A percentile compares a stretch with the other conserved stretches of the same genome.
Evolutionary conservation across 1,140 invertebrate species (phyloP).

Genomic region (Rhyzopertha dominica): DNA sequence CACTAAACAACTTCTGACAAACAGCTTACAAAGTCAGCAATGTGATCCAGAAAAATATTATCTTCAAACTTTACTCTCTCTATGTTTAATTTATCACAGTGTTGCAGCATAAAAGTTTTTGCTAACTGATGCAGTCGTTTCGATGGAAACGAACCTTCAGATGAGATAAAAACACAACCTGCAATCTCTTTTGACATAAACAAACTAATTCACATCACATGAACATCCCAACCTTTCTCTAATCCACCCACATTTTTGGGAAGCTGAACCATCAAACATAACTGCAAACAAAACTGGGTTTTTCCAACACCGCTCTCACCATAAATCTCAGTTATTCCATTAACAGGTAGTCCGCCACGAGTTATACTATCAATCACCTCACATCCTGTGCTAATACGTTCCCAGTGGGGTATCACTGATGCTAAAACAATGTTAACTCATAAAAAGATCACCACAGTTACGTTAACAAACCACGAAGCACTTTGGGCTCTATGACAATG

Average conservation of each 20-base stretch:
- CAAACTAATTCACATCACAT: conserved; percentile 1
- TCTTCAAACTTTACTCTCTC: conserved; percentile 40
- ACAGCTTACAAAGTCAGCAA: conserved; percentile 53
- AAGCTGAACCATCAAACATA: conserved; percentile 49
- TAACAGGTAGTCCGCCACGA: conserved; percentile 65
- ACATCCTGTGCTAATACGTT: conserved; percentile 57
- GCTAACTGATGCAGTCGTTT: conserved; percentile 56
- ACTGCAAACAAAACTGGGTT: conserved; percentile 77
- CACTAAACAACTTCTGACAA: too few species aligned
- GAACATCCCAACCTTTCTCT: conserved; percentile 29
- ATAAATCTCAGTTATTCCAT: conserved; percentile 76
- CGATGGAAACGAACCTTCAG: conserved; percentile 70
- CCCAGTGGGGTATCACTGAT: conserved; percentile 33
- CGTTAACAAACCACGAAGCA: background rate
- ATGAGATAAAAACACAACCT: conserved; percentile 71
- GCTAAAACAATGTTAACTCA: conserved; percentile 14
- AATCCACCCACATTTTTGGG: conserved; percentile 35
- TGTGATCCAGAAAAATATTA: conserved; percentile 39
- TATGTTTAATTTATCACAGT: conserved; percentile 39
- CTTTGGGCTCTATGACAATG: background rate
- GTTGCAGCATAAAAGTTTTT: conserved; percentile 34
- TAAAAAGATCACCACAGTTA: background rate
- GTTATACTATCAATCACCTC: conserved; percentile 54
- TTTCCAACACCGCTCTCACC: conserved; percentile 80
- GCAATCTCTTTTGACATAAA: conserved; percentile 14